Conservation (phyloP, 2,888 invertebrate species). For the Lomographa bimaculata region DNA sequence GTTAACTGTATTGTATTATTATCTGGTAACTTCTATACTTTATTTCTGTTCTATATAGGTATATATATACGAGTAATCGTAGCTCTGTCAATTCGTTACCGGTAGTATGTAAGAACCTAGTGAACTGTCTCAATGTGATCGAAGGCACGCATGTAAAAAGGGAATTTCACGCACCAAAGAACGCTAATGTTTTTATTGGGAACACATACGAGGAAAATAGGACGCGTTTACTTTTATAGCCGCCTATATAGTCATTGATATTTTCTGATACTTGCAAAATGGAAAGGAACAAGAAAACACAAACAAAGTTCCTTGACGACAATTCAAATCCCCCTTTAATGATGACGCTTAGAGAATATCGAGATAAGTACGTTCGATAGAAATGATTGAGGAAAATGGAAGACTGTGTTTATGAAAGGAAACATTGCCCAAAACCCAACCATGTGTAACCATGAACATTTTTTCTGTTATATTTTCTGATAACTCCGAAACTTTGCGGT, state of each 20-base stretch:
- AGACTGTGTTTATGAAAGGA: constrained; percentile 12
- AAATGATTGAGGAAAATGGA: constrained; percentile 26
- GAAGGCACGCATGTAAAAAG: constrained; percentile 41
- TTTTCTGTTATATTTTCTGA: too few species aligned
- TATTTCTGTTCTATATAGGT: too few species aligned
- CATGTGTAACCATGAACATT: too few species aligned
- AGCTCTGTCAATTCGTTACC: not conserved
- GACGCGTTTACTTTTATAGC: constrained; percentile 47
- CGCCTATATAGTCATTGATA: constrained; percentile 44
- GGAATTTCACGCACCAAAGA: constrained; percentile 51
- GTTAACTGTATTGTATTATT: too few species aligned
- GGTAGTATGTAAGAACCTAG: not conserved
- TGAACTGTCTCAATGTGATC: constrained; percentile 10
- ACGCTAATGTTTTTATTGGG: constrained; percentile 59
- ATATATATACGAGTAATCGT: too few species aligned
- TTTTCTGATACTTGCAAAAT: constrained; percentile 37
- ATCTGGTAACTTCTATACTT: too few species aligned
- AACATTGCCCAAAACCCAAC: constrained; percentile 19
- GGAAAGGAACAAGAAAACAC: constrained; percentile 29
- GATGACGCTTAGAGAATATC: constrained; percentile 30
- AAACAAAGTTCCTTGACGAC: constrained; percentile 30
- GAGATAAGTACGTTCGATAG: constrained; percentile 26
- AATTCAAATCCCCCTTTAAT: constrained; percentile 31
- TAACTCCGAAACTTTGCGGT: too few species aligned
- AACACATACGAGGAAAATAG: constrained; percentile 49